phyloP scores from a whole-genome alignment of 35 echinoderm and acorn worm species.

The Apostichopus japonicus region DNA sequence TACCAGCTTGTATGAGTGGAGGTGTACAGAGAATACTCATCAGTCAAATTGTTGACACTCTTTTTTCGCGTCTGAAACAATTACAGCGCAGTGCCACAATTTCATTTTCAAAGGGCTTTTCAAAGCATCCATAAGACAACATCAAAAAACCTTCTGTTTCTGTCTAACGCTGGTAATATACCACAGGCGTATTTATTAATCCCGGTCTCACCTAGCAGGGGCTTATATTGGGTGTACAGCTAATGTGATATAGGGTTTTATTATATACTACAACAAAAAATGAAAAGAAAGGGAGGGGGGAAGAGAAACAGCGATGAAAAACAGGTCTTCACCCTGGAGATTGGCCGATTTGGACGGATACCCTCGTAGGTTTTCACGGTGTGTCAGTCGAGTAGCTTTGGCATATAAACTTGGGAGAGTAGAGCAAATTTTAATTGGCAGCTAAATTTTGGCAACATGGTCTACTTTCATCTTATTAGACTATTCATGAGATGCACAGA shows the following conservation, averaged over 20 bases:
- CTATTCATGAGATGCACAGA: neutral
- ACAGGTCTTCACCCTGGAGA: no score
- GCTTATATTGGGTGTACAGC: neutral
- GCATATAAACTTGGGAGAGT: neutral
- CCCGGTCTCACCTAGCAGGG: constrained; percentile 6
- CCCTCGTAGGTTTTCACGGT: no score
- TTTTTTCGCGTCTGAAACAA: neutral
- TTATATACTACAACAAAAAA: no score
- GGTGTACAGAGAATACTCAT: no score
- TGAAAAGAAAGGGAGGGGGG: no score
- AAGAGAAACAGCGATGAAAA: no score
- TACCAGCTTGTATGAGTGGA: neutral
- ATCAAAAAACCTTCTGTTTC: neutral
- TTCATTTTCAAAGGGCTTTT: neutral
- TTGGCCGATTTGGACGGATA: no score
- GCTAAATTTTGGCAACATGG: neutral
- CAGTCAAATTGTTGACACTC: no score
- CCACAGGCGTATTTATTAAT: neutral
- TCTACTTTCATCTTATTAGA: constrained; percentile 46
- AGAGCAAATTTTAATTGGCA: neutral
- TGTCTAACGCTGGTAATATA: neutral
- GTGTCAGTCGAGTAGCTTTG: neutral
- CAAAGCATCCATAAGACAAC: neutral
- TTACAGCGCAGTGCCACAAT: neutral
- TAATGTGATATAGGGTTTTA: neutral